Conservation (phyloP, 2,888 invertebrate genomes). For the Melitaea athalia region DNA sequence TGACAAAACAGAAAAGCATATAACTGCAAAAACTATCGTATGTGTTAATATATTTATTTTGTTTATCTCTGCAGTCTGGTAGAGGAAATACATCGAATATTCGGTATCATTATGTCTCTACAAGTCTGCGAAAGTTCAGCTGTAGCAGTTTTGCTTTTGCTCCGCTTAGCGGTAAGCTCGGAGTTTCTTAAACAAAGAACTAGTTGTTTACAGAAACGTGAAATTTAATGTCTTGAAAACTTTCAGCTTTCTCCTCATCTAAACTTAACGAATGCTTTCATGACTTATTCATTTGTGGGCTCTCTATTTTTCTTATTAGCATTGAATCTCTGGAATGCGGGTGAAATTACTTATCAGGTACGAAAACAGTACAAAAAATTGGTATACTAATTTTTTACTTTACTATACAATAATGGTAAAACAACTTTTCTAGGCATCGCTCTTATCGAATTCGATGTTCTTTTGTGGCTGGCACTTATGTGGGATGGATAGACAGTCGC, state of each 20-base stretch:
- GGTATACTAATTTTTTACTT: conserved; percentile 8
- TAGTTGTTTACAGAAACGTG: conserved; percentile 28
- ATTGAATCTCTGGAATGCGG: conserved; percentile 73
- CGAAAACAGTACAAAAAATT: conserved; percentile 1
- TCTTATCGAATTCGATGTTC: conserved; percentile 66
- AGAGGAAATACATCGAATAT: conserved; percentile 69
- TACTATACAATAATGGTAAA: neutral
- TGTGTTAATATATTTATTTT: neutral
- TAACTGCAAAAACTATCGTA: neutral
- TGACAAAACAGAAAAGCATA: neutral
- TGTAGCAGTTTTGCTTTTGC: conserved; percentile 69
- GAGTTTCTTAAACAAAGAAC: conserved; percentile 29
- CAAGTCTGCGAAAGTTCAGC: conserved; percentile 75
- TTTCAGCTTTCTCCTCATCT: conserved; percentile 66
- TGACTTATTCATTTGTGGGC: conserved; percentile 72
- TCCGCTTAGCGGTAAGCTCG: conserved; percentile 69
- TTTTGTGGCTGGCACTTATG: conserved; percentile 70
- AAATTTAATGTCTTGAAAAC: conserved; percentile 33
- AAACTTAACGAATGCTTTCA: conserved; percentile 68
- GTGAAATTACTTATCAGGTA: conserved; percentile 73
- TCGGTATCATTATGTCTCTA: conserved; percentile 75
- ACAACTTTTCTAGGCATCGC: conserved; percentile 56
- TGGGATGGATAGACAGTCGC: conserved; percentile 48
- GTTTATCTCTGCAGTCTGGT: conserved; percentile 52
- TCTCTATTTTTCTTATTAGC: conserved; percentile 68